Conservation (phyloP, 2,888 invertebrate species). For the Himalopsyche anomala region DNA sequence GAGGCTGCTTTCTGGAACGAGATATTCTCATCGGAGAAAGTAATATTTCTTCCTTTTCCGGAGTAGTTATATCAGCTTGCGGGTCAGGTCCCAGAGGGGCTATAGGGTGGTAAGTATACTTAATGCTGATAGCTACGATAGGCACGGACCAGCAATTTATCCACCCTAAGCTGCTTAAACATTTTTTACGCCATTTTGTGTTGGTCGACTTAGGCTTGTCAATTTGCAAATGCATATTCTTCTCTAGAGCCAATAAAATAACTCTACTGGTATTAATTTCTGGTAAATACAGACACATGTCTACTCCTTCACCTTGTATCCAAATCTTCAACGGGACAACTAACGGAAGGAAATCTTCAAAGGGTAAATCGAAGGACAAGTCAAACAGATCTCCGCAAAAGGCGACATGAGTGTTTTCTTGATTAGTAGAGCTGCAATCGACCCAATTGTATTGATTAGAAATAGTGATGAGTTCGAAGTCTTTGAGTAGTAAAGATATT, state of each 20-base stretch:
- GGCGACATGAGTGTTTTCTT: constrained; percentile 95
- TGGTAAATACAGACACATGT: constrained; percentile 92
- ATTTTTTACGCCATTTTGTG: constrained; percentile 89
- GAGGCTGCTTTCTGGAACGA: constrained; percentile 84
- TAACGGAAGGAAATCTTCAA: constrained; percentile 94
- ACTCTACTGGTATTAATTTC: constrained; percentile 93
- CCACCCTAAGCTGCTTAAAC: constrained; percentile 87
- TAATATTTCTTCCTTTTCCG: constrained; percentile 95
- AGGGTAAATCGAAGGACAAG: constrained; percentile 95
- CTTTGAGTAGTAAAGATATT: constrained; percentile 92
- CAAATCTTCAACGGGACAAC: constrained; percentile 93
- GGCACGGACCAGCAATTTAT: constrained; percentile 98
- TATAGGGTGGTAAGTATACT: constrained; percentile 94
- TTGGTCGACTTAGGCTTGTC: constrained; percentile 73
- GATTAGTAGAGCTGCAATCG: constrained; percentile 96
- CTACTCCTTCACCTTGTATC: constrained; percentile 96
- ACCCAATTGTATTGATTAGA: constrained; percentile 99
- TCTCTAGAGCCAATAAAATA: constrained; percentile 89
- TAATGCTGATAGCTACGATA: constrained; percentile 93
- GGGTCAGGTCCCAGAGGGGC: constrained; percentile 92
- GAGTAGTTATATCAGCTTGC: constrained; percentile 94
- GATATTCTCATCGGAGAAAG: constrained; percentile 95
- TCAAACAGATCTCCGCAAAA: constrained; percentile 96
- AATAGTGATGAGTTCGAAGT: constrained; percentile 94
- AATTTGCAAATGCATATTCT: constrained; percentile 90